phyloP scores from a whole-genome alignment of 2,888 invertebrate species.

The Netelia inedita region DNA sequence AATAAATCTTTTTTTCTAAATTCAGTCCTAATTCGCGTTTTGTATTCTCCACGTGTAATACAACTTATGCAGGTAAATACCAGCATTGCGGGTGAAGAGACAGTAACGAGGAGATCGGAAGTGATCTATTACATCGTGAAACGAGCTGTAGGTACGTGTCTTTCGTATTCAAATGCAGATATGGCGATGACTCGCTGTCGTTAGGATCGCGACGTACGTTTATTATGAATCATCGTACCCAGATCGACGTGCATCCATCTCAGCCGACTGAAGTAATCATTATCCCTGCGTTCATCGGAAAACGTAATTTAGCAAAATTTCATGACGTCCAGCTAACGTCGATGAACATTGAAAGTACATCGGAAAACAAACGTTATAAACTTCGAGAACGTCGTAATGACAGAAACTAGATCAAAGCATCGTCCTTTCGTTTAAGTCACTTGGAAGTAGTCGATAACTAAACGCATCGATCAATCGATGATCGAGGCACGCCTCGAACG shows the following conservation, averaged over 20 bases:
- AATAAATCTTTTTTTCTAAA: too few relatives aligned
- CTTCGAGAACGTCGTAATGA: not conserved
- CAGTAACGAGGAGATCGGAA: conserved; percentile 57
- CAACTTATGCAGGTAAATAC: conserved; percentile 18
- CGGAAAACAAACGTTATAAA: not conserved
- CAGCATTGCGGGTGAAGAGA: conserved; percentile 26
- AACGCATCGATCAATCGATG: conserved; percentile 15
- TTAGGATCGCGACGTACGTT: conserved; percentile 54
- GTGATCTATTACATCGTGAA: conserved; percentile 59
- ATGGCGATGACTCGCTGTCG: conserved; percentile 65
- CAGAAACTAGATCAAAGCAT: not conserved
- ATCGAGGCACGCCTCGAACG: not conserved
- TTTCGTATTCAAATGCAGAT: conserved; percentile 45
- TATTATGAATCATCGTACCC: conserved; percentile 66
- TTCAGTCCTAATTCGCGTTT: not conserved
- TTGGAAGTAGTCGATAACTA: not conserved
- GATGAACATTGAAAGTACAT: conserved; percentile 7
- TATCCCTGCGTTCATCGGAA: conserved; percentile 19
- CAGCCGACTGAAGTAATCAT: conserved; percentile 5
- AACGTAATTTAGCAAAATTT: too few relatives aligned
- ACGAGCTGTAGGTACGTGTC: conserved; percentile 49
- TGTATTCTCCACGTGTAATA: not conserved
- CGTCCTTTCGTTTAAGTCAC: not conserved
- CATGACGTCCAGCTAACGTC: not conserved
- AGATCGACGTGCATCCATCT: conserved; percentile 15